Conservation (phyloP, 2,797 vertebrate species). For the Brachyrhaphis roseni region DNA sequence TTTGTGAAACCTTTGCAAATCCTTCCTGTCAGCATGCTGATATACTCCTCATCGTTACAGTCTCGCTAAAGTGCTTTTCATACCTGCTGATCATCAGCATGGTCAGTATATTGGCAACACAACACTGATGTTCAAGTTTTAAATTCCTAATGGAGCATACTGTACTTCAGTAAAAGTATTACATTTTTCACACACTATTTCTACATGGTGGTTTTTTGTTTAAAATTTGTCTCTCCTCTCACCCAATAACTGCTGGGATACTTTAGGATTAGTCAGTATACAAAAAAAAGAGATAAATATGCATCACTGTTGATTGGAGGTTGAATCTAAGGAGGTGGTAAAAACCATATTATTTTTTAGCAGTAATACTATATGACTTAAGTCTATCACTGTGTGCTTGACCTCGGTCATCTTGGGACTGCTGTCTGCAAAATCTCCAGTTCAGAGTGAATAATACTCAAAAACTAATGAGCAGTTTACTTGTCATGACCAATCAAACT, state of each 20-base stretch:
- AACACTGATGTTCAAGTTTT: background rate
- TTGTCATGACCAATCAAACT: background rate
- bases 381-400: background rate
- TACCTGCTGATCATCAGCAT: background rate
- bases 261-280: background rate
- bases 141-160: background rate
- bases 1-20: background rate
- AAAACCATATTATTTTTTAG: background rate
- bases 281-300: background rate
- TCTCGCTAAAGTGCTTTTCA: background rate
- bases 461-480: slow-evolving; percentile 1
- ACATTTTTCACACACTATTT: background rate
- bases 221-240: background rate
- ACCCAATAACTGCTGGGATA: background rate
- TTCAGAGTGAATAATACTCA: slow-evolving; percentile 13
- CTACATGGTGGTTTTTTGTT: background rate
- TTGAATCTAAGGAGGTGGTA: background rate
- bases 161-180: background rate
- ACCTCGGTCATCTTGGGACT: background rate
- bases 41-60: background rate
- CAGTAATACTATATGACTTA: background rate
- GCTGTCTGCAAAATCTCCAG: background rate
- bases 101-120: background rate
- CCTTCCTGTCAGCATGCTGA: background rate
- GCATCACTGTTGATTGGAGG: background rate